A percentile compares a stretch with the other conserved stretches of the same genome.
These are phyloP conservation scores for Mesaphorura yosii DNA, from an alignment of 1,140 invertebrate species.

Conservation along the genomic window DNA sequence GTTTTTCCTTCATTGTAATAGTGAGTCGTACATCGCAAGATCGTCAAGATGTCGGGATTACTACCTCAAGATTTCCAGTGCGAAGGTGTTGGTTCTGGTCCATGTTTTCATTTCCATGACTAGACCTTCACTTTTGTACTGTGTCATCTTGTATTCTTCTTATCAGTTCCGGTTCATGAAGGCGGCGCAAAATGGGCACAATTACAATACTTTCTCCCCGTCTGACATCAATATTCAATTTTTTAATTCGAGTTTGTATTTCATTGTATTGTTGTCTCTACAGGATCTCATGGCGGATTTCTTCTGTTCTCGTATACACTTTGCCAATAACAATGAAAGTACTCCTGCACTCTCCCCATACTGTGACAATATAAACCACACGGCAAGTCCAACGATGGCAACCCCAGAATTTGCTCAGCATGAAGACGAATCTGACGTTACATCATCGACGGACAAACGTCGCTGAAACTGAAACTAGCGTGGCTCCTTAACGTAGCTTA, in stretches of 20 bases:
- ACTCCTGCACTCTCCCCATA: neutral
- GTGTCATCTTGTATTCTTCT: neutral
- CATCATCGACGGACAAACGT: no score
- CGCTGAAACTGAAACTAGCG: no score
- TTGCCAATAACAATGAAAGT: neutral
- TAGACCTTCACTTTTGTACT: conserved; percentile 22
- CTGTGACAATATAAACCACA: no score
- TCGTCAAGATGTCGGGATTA: neutral
- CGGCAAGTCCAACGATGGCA: no score
- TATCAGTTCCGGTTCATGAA: no score
- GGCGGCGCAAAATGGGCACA: no score
- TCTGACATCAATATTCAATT: no score
- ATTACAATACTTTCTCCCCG: no score
- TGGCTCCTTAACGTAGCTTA: no score
- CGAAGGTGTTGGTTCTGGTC: conserved; percentile 6
- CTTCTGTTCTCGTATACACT: neutral
- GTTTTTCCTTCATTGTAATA: neutral
- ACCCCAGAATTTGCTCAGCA: no score
- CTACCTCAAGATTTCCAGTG: neutral
- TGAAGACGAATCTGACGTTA: no score
- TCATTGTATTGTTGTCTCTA: neutral
- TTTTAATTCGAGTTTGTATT: neutral
- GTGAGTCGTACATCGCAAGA: neutral
- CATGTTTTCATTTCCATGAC: conserved; percentile 11
- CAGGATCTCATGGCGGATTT: conserved; percentile 1